Conservation (phyloP, 2,113 vertebrate species). For the Stercorarius parasiticus region DNA sequence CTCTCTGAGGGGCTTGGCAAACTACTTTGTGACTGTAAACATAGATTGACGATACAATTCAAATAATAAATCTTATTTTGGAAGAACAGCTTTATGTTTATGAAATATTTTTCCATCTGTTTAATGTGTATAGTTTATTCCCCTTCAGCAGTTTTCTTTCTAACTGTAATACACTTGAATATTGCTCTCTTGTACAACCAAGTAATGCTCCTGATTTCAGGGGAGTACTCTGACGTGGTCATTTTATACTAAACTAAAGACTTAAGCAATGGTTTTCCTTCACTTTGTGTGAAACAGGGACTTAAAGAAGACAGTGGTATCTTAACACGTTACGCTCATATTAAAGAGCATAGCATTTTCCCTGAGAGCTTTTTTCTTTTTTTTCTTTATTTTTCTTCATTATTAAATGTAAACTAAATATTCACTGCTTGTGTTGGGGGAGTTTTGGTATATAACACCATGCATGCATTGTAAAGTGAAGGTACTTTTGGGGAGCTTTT, state of each 20-base stretch:
- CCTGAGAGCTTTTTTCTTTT: neutral
- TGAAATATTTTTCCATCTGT: neutral
- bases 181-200: neutral
- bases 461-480: neutral
- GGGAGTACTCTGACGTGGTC: neutral
- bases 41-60: neutral
- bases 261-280: neutral
- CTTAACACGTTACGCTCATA: rapidly evolving
- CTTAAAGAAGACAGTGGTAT: neutral
- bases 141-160: neutral
- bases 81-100: neutral
- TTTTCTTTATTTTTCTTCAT: neutral
- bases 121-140: neutral
- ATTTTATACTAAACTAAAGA: neutral
- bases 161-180: neutral
- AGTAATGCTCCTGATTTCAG: neutral
- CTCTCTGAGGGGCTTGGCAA: neutral
- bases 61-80: neutral
- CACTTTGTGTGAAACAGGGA: neutral
- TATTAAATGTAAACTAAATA: neutral
- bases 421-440: rapidly evolving
- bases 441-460: neutral
- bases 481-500: neutral
- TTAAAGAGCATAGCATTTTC: neutral
- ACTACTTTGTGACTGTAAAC: neutral